These are phyloP conservation scores for Tamias sibiricus DNA, from an alignment of 2,113 vertebrate species.

Conservation along the genomic window DNA sequence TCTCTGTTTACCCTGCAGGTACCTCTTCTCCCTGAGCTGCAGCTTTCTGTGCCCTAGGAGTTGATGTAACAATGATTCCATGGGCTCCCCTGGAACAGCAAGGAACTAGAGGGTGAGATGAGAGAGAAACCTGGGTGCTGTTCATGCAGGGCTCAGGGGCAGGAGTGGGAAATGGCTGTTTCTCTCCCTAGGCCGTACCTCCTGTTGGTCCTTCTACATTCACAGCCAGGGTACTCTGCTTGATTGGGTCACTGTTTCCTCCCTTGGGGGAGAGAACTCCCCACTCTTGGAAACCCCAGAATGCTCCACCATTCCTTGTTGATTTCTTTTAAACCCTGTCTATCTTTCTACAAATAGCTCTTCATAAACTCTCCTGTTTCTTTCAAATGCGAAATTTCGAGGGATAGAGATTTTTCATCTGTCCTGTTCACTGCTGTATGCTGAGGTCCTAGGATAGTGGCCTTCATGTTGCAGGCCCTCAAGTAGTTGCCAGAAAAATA, in stretches of 20 bases:
- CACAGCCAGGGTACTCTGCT: not conserved
- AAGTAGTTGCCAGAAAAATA: not conserved
- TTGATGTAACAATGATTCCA: not conserved
- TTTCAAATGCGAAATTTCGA: not conserved
- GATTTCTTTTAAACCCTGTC: not conserved
- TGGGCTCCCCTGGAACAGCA: not conserved
- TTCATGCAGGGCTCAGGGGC: not conserved
- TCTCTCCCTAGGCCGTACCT: not conserved
- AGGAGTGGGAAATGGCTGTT: accelerated
- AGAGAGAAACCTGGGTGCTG: accelerated
- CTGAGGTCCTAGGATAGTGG: not conserved
- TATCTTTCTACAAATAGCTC: not conserved
- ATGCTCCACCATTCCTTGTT: not conserved
- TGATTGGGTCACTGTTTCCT: not conserved
- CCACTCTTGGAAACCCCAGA: not conserved
- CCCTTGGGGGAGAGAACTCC: not conserved
- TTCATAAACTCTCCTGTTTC: not conserved
- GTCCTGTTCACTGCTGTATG: not conserved
- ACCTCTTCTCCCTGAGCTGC: not conserved
- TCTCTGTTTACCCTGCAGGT: not conserved
- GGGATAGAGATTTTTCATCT: not conserved
- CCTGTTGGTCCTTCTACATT: not conserved
- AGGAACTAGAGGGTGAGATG: not conserved
- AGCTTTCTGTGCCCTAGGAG: not conserved
- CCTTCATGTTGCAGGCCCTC: not conserved